Percentiles rank a stretch among this genome's conserved stretches.
phyloP scores from a whole-genome alignment of 2,113 vertebrate genomes.

The Pantherophis guttatus region DNA sequence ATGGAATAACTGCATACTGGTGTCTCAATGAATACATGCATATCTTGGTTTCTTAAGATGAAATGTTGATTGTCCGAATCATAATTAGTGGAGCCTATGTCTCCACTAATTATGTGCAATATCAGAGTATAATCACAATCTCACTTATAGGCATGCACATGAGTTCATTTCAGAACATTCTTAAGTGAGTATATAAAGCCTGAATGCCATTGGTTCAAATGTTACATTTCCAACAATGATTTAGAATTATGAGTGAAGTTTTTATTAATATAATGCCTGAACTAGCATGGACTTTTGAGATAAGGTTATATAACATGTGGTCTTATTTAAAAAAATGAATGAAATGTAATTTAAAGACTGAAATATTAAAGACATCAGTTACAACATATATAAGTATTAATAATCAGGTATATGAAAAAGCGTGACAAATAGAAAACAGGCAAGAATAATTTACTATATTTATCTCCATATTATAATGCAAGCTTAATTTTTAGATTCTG shows the following conservation, averaged over 20 bases:
- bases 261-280: neutral
- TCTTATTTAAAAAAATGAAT: neutral
- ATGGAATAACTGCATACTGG: neutral
- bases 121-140: neutral
- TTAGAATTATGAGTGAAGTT: neutral
- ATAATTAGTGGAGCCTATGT: too few species aligned
- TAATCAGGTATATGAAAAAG: neutral
- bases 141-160: neutral
- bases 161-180: neutral
- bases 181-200: neutral
- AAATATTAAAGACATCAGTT: rapidly evolving
- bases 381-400: rapidly evolving
- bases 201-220: neutral
- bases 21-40: neutral
- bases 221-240: neutral
- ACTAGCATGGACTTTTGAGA: neutral
- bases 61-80: neutral
- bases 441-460: rapidly evolving
- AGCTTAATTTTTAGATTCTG: neutral
- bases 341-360: rapidly evolving
- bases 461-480: rapidly evolving
- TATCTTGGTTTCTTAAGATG: neutral
- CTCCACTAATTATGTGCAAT: too few species aligned
- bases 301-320: neutral
- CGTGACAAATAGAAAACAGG: rapidly evolving